A percentile compares a stretch with the other conserved stretches of the same genome.
These are phyloP conservation scores for Leistus spinibarbis DNA, from an alignment of 2,888 invertebrate species.

Conservation along the genomic window DNA sequence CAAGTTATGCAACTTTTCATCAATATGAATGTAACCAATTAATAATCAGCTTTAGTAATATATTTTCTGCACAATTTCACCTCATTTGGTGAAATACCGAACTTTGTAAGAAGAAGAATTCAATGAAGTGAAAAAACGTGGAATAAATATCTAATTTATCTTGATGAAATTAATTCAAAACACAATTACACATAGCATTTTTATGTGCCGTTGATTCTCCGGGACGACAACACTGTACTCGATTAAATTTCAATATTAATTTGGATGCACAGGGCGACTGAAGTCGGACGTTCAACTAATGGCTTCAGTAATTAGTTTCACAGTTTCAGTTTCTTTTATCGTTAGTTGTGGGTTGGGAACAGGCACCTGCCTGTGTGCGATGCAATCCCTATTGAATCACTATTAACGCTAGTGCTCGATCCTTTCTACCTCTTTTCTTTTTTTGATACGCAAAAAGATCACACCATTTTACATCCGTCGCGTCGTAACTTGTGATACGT, in stretches of 20 bases:
- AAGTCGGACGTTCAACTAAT: conserved; percentile 16
- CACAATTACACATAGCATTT: background rate
- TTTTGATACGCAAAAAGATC: background rate
- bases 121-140: background rate
- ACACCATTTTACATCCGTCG: background rate
- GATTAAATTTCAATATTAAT: conserved; percentile 20
- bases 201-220: background rate
- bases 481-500: background rate
- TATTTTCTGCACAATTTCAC: background rate
- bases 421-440: background rate
- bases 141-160: conserved; percentile 2
- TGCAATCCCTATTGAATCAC: conserved; percentile 14
- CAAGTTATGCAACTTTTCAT: too few species aligned
- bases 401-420: conserved; percentile 5
- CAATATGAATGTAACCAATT: too few species aligned
- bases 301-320: conserved; percentile 31
- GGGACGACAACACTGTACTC: background rate
- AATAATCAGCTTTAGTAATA: background rate
- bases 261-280: conserved; percentile 2
- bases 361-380: background rate
- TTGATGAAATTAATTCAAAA: conserved; percentile 5
- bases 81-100: background rate
- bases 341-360: background rate
- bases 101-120: background rate
- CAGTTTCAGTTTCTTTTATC: conserved; percentile 16